Percentiles rank a stretch among this genome's conserved stretches.
Evolutionary conservation across 2,888 invertebrate genomes (phyloP).

Genomic region (Xylocampa areola): DNA sequence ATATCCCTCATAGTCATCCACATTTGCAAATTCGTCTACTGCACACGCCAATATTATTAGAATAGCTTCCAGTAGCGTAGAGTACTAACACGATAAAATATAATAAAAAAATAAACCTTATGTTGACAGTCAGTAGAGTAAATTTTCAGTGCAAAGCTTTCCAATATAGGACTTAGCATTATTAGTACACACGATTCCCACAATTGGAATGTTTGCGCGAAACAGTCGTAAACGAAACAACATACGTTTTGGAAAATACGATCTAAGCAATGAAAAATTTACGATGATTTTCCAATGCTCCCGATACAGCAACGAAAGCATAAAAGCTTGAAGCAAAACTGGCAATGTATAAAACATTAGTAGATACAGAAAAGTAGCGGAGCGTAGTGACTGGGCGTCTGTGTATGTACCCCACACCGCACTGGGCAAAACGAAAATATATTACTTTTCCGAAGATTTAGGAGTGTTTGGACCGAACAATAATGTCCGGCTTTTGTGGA

Average conservation of each 20-base stretch:
- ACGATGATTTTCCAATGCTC: slow-evolving; percentile 74
- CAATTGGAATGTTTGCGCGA: slow-evolving; percentile 72
- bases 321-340: slow-evolving; percentile 65
- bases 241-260: slow-evolving; percentile 73
- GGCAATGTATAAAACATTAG: slow-evolving; percentile 87
- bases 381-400: slow-evolving; percentile 67
- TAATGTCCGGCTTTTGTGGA: slow-evolving; percentile 91
- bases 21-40: slow-evolving; percentile 78
- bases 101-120: slow-evolving; percentile 49
- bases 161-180: slow-evolving; percentile 53
- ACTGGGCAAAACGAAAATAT: slow-evolving; percentile 90
- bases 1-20: slow-evolving; percentile 74
- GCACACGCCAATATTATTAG: slow-evolving; percentile 72
- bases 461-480: slow-evolving; percentile 90
- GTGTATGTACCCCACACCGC: slow-evolving; percentile 82
- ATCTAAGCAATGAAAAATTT: slow-evolving; percentile 73
- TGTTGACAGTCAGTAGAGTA: slow-evolving; percentile 4
- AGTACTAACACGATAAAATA: slow-evolving; percentile 9
- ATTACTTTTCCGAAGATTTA: slow-evolving; percentile 90
- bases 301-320: slow-evolving; percentile 58
- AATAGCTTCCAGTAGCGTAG: slow-evolving; percentile 40
- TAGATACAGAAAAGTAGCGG: slow-evolving; percentile 85
- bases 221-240: slow-evolving; percentile 76
- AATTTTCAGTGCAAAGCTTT: slow-evolving; percentile 39
- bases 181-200: slow-evolving; percentile 61